Percentiles rank a stretch among this genome's conserved stretches.
phyloP scores from a whole-genome alignment of 2,888 invertebrate species.

The Geotrupes spiniger region DNA sequence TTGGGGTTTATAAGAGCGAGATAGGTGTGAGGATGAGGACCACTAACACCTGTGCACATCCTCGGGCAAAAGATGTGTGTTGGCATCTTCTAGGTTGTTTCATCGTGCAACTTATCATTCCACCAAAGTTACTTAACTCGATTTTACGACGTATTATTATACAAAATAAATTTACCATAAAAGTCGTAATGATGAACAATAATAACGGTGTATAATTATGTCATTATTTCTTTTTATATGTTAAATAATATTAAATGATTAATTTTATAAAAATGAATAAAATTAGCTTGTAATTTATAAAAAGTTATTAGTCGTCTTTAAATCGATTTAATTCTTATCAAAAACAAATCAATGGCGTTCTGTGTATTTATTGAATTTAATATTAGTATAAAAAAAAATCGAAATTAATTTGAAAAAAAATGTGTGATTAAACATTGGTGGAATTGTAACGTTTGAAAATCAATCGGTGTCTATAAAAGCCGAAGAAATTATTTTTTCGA shows the following conservation, averaged over 20 bases:
- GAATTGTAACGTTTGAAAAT: background rate
- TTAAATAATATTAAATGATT: too few relatives aligned
- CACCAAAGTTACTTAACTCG: conserved; percentile 13
- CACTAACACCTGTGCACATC: conserved; percentile 48
- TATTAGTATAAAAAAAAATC: too few relatives aligned
- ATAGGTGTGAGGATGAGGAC: conserved; percentile 40
- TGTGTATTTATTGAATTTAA: too few relatives aligned
- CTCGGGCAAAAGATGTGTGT: conserved; percentile 41
- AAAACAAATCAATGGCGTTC: background rate
- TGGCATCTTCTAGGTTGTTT: conserved; percentile 37
- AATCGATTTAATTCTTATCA: background rate
- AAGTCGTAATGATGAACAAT: too few relatives aligned
- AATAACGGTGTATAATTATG: too few relatives aligned
- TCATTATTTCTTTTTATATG: too few relatives aligned
- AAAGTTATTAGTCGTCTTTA: background rate
- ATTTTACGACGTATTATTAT: background rate
- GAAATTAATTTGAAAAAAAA: too few relatives aligned
- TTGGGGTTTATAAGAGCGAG: conserved; percentile 49
- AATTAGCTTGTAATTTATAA: too few relatives aligned
- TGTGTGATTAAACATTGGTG: too few relatives aligned
- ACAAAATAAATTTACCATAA: too few relatives aligned
- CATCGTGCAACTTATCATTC: conserved; percentile 16
- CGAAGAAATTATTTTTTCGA: conserved; percentile 6
- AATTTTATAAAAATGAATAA: too few relatives aligned
- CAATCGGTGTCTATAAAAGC: conserved; percentile 6